These are phyloP conservation scores for Sebastes trivittatus DNA, from an alignment of 2,797 vertebrate species.

Conservation along the genomic window DNA sequence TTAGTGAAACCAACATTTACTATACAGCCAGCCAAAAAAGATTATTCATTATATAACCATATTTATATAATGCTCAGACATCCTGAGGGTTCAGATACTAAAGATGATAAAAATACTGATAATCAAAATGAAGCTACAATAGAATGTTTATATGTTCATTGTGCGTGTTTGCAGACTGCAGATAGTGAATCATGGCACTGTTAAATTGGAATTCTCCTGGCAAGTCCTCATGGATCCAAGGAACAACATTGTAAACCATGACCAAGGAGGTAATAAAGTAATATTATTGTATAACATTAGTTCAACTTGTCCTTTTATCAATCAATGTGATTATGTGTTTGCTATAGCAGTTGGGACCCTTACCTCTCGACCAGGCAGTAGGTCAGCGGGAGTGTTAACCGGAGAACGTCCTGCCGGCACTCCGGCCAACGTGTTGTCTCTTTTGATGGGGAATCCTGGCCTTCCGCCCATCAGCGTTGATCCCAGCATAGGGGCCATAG, in stretches of 20 bases:
- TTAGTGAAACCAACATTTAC: background rate
- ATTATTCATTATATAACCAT: background rate
- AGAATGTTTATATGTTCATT: background rate
- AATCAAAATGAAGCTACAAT: background rate
- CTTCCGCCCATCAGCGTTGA: conserved; percentile 78
- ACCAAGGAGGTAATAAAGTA: conserved; percentile 60
- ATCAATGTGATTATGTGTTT: background rate
- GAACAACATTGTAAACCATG: conserved; percentile 36
- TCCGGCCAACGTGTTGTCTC: conserved; percentile 55
- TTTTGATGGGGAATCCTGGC: conserved; percentile 23
- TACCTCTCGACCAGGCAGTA: conserved; percentile 42
- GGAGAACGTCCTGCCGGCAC: conserved; percentile 43
- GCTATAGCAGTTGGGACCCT: conserved; percentile 24
- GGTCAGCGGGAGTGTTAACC: background rate
- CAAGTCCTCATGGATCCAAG: conserved; percentile 61
- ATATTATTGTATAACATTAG: background rate
- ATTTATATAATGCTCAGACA: background rate
- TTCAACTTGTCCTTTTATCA: background rate
- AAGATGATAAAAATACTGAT: background rate
- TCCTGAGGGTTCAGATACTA: background rate
- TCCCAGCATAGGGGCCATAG: conserved; percentile 81
- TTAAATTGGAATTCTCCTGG: conserved; percentile 87
- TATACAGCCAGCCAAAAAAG: background rate
- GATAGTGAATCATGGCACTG: conserved; percentile 83
- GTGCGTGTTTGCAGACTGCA: conserved; percentile 76